These are phyloP conservation scores for Drosophila sproati DNA, from an alignment of 1,140 invertebrate species.

Conservation along the genomic window DNA sequence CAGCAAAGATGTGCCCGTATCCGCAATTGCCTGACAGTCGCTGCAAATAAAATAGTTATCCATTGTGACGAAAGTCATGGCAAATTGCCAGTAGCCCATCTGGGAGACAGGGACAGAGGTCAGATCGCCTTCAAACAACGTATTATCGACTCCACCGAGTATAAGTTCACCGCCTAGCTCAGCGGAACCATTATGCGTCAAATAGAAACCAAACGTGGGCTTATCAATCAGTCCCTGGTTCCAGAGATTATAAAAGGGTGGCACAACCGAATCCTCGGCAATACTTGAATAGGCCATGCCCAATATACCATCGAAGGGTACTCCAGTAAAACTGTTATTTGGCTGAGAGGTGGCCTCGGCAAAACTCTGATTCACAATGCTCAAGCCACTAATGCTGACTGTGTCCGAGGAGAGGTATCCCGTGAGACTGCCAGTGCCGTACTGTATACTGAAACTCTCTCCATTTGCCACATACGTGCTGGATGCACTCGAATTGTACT, in stretches of 20 bases:
- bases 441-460: slow-evolving; percentile 67
- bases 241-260: slow-evolving; percentile 97
- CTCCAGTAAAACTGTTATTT: slow-evolving; percentile 93
- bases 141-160: slow-evolving; percentile 67
- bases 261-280: slow-evolving; percentile 93
- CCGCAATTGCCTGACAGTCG: slow-evolving; percentile 89
- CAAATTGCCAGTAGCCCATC: slow-evolving; percentile 82
- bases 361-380: slow-evolving; percentile 94
- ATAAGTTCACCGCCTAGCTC: slow-evolving; percentile 61
- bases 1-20: slow-evolving; percentile 91
- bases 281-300: slow-evolving; percentile 95
- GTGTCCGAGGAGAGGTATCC: slow-evolving; percentile 69
- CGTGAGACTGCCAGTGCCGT: slow-evolving; percentile 65
- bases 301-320: slow-evolving; percentile 98
- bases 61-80: slow-evolving; percentile 56
- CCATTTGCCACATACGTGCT: slow-evolving; percentile 61
- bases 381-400: slow-evolving; percentile 86
- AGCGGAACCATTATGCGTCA: slow-evolving; percentile 86
- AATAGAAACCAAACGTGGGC: slow-evolving; percentile 97
- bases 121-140: slow-evolving; percentile 61
- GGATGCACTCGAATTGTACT: slow-evolving; percentile 69
- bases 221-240: slow-evolving; percentile 90
- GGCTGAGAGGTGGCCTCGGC: slow-evolving; percentile 97
- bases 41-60: slow-evolving; percentile 73
- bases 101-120: slow-evolving; percentile 75